Evolutionary conservation across 1,140 invertebrate species (phyloP).

Genomic region (Drosophila pectinifera): DNA sequence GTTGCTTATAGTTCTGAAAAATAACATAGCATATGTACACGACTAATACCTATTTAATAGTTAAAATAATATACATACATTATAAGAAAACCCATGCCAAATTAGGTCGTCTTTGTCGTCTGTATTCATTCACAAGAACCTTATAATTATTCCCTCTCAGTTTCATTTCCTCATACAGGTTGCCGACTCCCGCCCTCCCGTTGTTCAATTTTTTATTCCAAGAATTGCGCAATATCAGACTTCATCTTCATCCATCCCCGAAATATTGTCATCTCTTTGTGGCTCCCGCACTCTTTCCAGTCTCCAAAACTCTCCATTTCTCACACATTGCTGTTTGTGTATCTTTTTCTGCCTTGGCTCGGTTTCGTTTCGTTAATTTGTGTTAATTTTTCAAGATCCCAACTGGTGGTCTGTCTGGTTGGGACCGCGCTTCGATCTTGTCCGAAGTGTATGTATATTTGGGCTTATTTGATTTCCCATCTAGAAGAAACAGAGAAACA

Average conservation of each 20-base stretch:
- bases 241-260: constrained; percentile 1
- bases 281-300: constrained; percentile 30
- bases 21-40: no score
- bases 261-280: constrained; percentile 31
- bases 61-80: no score
- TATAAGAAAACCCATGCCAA: no score
- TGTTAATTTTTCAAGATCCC: constrained; percentile 79
- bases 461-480: constrained; percentile 77
- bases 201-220: constrained; percentile 13
- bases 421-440: constrained; percentile 27
- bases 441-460: constrained; percentile 48
- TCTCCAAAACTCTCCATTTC: constrained; percentile 44
- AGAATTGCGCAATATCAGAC: constrained; percentile 35
- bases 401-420: constrained; percentile 45
- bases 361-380: constrained; percentile 67
- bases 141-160: constrained; percentile 6
- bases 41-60: no score
- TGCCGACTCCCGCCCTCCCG: not conserved
- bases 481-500: constrained; percentile 59
- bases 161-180: constrained; percentile 19
- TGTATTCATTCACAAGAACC: not conserved
- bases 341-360: constrained; percentile 34
- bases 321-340: constrained; percentile 38
- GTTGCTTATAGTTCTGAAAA: no score
- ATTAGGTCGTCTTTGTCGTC: constrained; percentile 5